Evolutionary conservation across 2,888 invertebrate species (phyloP).

Genomic region (Adelphocoris suturalis): DNA sequence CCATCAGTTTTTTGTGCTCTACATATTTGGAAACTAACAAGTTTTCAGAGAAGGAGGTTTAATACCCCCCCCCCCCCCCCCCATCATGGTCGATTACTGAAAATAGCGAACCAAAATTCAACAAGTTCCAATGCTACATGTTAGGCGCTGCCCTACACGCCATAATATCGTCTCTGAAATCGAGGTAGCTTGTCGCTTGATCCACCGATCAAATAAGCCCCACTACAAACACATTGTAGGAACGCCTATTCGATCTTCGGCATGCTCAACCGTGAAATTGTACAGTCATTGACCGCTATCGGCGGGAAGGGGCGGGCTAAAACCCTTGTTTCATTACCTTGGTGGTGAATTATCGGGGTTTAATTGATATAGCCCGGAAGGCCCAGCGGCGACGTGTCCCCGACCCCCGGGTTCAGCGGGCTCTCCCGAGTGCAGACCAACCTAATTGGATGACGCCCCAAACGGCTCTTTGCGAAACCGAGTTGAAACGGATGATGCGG

Average conservation of each 20-base stretch:
- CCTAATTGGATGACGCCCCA: background rate
- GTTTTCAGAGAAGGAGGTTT: too few species aligned
- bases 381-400: conserved; percentile 29
- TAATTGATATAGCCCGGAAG: conserved; percentile 57
- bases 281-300: background rate
- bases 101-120: too few species aligned
- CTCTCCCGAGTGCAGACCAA: background rate
- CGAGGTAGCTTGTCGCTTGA: too few species aligned
- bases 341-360: conserved; percentile 64
- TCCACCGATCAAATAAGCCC: background rate
- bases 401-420: background rate
- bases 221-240: background rate
- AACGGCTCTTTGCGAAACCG: background rate
- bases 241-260: background rate
- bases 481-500: too few species aligned
- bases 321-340: conserved; percentile 63
- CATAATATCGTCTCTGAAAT: too few species aligned
- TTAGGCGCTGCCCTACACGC: too few species aligned
- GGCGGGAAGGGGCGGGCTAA: background rate
- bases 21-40: too few species aligned
- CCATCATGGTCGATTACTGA: too few species aligned
- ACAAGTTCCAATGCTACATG: too few species aligned
- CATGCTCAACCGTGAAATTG: conserved; percentile 25
- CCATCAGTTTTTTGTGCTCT: too few species aligned
- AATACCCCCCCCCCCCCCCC: too few species aligned